Evolutionary conservation across 2,888 invertebrate species (phyloP), one percentile per base, ranked within the genome.

Genomic region (Stenodema calcarata): DNA sequence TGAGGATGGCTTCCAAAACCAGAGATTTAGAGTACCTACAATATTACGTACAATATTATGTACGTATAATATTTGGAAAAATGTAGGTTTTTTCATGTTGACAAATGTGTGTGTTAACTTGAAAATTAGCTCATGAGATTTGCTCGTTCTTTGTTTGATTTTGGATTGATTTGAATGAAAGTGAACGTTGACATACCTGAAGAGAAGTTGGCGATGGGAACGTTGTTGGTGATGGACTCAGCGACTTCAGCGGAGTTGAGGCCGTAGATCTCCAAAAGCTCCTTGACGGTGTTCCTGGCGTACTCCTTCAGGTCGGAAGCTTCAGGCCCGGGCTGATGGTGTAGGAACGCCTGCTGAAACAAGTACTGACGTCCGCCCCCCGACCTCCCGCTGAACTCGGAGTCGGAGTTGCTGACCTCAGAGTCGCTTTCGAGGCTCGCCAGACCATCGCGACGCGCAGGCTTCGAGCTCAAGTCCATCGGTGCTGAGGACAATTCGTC

Each of bases 271-370:
- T 95, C 95, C 86, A 96, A 92, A 80, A 96, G 91, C 90, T 96
- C 95, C 89, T 95, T 94, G 95, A 96, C 95, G 12, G 95, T 95
- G 89, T 94, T 95, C 92, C 95, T 94, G 3, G 95, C 95, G 90
- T 95, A 95, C 90, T 95, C 95, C 90, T 95, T 93, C 91, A 96
- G 92, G 89, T 94, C 94, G 89, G 93, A 93, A 89, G 93, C 94
- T 30, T 93, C 92, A 62, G 88, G 86, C 23, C 87, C 73, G 69
- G 87, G 87, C 62, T 87, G 89, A 27, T 88, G 88, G 16, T 86
- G 86, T 27, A 89, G 89, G 86, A 89, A 89, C n/a, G 89, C 88
- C 62, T 89, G 89, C 28, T 88, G 88, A 73, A 89, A 87, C 16
- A 89, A 87, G 80, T 88, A 89, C 84, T 87, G 86, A 73, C 88